These are phyloP conservation scores for Cephalopterus ornatus DNA, from an alignment of 2,113 vertebrate genomes.

Conservation along the genomic window DNA sequence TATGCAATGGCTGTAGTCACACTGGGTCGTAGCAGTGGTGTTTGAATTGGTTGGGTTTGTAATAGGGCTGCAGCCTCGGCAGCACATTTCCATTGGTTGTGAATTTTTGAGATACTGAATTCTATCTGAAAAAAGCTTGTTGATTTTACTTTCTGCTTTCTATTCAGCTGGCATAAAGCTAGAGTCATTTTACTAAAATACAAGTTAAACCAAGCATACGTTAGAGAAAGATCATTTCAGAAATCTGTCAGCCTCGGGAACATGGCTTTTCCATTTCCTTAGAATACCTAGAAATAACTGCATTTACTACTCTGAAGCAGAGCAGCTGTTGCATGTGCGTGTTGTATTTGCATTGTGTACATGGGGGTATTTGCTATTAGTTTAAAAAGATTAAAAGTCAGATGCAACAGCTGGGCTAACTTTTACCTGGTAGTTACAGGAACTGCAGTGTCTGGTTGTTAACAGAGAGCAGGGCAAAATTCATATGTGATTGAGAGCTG, in stretches of 20 bases:
- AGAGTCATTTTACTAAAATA: not conserved
- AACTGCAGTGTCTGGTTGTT: not conserved
- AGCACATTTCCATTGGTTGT: not conserved
- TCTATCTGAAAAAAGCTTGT: not conserved
- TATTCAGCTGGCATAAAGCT: not conserved
- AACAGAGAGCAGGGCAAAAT: not conserved
- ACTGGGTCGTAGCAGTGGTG: not conserved
- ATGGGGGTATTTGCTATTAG: not conserved
- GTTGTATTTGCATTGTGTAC: not conserved
- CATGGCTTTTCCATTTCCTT: not conserved
- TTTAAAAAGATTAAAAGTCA: not conserved
- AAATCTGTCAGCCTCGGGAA: slow-evolving; percentile 1
- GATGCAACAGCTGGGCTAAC: not conserved
- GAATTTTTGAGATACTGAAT: not conserved
- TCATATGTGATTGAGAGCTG: not conserved
- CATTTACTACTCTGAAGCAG: not conserved
- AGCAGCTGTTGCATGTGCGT: not conserved
- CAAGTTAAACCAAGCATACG: not conserved
- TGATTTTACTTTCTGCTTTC: not conserved
- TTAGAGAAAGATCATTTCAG: slow-evolving; percentile 11
- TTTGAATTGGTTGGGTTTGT: not conserved
- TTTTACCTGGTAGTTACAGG: not conserved
- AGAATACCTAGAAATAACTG: not conserved
- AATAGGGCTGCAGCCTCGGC: not conserved
- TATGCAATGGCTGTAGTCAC: not conserved